A percentile compares a stretch with the other conserved stretches of the same genome.
Conservation (phyloP, 2,113 vertebrate species). For the Neotoma lepida region DNA sequence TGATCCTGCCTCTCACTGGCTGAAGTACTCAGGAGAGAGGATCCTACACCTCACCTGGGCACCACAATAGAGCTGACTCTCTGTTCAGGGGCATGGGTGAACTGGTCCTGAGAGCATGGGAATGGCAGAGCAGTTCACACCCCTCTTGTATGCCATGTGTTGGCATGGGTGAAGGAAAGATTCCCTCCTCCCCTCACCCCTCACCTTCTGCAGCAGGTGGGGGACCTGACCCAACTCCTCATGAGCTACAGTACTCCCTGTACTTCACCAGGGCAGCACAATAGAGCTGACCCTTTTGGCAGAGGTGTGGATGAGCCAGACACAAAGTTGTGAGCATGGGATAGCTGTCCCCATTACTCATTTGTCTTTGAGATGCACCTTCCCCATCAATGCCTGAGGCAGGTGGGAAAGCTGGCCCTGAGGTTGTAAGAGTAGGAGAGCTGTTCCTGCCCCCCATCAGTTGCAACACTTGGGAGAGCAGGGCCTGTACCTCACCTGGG, state of each 20-base stretch:
- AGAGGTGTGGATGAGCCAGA: not conserved
- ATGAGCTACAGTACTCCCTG: not conserved
- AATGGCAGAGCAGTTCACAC: too few species aligned
- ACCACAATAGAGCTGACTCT: too few species aligned
- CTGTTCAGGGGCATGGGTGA: too few species aligned
- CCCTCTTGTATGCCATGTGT: not conserved
- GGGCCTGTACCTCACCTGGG: too few species aligned
- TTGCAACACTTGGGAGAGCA: not conserved
- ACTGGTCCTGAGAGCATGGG: too few species aligned
- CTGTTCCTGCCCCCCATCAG: not conserved
- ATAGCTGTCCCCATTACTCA: not conserved
- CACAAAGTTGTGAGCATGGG: not conserved
- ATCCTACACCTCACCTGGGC: too few species aligned
- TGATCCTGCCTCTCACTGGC: too few species aligned
- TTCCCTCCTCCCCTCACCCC: not conserved
- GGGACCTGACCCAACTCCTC: not conserved
- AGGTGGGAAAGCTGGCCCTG: too few species aligned
- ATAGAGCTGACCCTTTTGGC: not conserved
- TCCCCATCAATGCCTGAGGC: too few species aligned
- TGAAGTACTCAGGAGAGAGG: too few species aligned
- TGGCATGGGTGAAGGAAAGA: not conserved
- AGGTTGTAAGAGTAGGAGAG: not conserved
- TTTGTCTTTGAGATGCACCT: not conserved
- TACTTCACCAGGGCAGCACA: not conserved
- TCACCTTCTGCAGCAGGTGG: not conserved